Evolutionary conservation across 2,797 vertebrate species (phyloP).

Genomic region (Anas bahamensis): DNA sequence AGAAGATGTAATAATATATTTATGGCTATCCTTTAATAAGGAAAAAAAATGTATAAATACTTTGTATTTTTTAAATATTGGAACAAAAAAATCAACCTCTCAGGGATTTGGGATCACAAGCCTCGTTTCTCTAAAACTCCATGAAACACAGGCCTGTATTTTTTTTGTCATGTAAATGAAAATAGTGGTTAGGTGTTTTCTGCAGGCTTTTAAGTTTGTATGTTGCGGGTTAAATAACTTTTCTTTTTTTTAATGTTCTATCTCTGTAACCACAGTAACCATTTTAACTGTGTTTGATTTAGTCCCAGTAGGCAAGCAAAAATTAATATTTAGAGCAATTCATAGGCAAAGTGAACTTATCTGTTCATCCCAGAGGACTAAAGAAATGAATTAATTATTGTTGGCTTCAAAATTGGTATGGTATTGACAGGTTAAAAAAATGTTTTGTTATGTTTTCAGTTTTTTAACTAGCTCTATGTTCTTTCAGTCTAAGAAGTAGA

Average conservation of each 20-base stretch:
- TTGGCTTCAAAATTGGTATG: not conserved
- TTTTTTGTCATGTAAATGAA: not conserved
- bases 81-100: not conserved
- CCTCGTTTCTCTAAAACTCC: not conserved
- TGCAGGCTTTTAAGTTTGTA: not conserved
- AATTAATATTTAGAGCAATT: constrained; percentile 66
- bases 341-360: constrained; percentile 24
- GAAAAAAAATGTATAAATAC: not conserved
- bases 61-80: not conserved
- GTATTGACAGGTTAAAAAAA: constrained; percentile 44
- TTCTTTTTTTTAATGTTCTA: not conserved
- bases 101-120: not conserved
- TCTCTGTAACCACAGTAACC: constrained; percentile 76
- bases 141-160: not conserved
- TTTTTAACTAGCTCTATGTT: not conserved
- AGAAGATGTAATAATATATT: not conserved
- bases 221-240: constrained; percentile 61
- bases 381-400: constrained; percentile 49
- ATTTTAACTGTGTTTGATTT: constrained; percentile 71
- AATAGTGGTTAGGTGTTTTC: not conserved
- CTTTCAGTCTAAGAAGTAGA: not conserved
- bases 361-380: constrained; percentile 31
- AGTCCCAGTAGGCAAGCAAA: constrained; percentile 53
- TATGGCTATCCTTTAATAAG: not conserved
- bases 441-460: constrained; percentile 7